Conservation (phyloP, 2,888 invertebrate genomes). For the Diloba caeruleocephala region DNA sequence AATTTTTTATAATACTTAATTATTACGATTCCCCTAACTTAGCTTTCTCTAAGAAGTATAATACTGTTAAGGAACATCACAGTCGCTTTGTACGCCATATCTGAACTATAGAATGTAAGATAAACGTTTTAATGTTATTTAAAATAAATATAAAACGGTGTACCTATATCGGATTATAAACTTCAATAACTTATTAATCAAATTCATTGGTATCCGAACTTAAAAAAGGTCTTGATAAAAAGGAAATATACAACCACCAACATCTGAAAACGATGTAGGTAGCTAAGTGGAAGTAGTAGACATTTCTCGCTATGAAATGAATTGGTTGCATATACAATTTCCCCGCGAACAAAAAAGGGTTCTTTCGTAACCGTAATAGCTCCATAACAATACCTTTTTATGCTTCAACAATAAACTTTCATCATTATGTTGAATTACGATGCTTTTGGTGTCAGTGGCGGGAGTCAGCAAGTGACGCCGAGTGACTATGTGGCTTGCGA, state of each 20-base stretch:
- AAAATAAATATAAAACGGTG: too few relatives aligned
- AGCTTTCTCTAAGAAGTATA: constrained; percentile 65
- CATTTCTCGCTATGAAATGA: constrained; percentile 19
- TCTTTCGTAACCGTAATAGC: constrained; percentile 41
- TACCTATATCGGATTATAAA: too few relatives aligned
- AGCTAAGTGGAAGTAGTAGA: constrained; percentile 10
- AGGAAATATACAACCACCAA: too few relatives aligned
- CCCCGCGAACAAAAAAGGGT: constrained; percentile 35
- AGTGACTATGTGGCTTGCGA: constrained; percentile 57
- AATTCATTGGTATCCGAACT: too few relatives aligned
- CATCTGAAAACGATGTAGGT: too few relatives aligned
- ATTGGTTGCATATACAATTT: constrained; percentile 32
- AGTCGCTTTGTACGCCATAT: constrained; percentile 67
- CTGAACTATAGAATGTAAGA: background rate
- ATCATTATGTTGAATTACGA: constrained; percentile 46
- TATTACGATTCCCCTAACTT: constrained; percentile 45
- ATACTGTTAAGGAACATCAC: constrained; percentile 84
- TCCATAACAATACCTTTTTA: constrained; percentile 48
- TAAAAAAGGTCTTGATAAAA: too few relatives aligned
- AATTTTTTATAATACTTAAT: constrained; percentile 8
- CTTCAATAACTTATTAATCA: too few relatives aligned
- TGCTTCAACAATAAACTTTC: constrained; percentile 39
- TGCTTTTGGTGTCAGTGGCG: constrained; percentile 43
- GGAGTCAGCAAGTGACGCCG: constrained; percentile 32
- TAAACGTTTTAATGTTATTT: too few relatives aligned